Evolutionary conservation across 2,888 invertebrate species (phyloP), one percentile per base, ranked within the genome.

Genomic region (Limnephilus lunatus): DNA sequence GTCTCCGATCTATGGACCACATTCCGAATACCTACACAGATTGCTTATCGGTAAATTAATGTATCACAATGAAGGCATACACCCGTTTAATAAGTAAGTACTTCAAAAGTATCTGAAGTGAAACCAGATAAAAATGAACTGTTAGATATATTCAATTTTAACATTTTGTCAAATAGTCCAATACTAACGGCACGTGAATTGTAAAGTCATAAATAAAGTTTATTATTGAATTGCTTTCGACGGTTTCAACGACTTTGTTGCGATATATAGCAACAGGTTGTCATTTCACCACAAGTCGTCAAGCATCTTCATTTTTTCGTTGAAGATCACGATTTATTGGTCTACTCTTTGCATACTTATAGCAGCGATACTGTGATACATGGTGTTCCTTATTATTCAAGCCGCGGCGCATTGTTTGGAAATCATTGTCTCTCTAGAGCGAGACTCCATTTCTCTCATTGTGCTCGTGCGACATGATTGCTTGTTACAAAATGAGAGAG

Each of bases 401-500:
- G 11, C 87, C 87, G 48, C 53, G 9, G 39, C 11, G 88, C 39
- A 80, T 89, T 88, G 44, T 89, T 89, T 39, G 89, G 53, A 19
- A 81, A 89, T 89, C 81, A 89, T 89, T 89, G 81, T 89, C 89
- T 81, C 53, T 35, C 35, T 30, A 30, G n/a, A 30, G 81, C 90
- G 83, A 7, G 53, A 68, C 90, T 68, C 32, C 85, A 83, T 85
- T 83, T 85, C 90, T 85, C 90, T 85, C 85, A 90, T 90, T 90
- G 90, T 90, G 53, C 85, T 83, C 85, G 85, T 48, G 90, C 90
- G 90, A 90, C 90, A 85, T 90, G 90, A 90, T 90, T 85, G 53
- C 90, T 90, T 48, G 85, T 90, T 90, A 85, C 90, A 90, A 85
- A 89, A 89, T 89, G 88, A 80, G 86, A 53, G 39, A 19, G 53